Conservation (phyloP, 2,888 invertebrate genomes). For the Desoria tigrina region DNA sequence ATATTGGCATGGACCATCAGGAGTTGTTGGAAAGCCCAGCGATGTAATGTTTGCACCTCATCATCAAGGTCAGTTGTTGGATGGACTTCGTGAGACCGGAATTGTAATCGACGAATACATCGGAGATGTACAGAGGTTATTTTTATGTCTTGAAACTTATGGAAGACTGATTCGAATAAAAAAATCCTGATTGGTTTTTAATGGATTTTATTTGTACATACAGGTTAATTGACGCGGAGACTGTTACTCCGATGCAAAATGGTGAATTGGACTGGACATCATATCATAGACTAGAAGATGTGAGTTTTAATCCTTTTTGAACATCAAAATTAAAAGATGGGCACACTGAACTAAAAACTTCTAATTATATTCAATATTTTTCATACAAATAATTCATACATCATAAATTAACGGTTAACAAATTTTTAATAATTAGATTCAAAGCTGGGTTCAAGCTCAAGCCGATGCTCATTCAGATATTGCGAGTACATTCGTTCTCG, state of each 20-base stretch:
- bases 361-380: no score
- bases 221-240: constrained; percentile 36
- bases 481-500: constrained; percentile 61
- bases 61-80: constrained; percentile 28
- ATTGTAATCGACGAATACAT: constrained; percentile 41
- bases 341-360: neutral
- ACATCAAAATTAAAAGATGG: neutral
- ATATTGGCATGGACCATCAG: constrained; percentile 45
- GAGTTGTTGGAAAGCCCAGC: constrained; percentile 32
- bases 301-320: constrained; percentile 11
- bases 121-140: constrained; percentile 40
- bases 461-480: constrained; percentile 60
- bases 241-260: constrained; percentile 23
- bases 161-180: neutral
- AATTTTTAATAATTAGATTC: constrained; percentile 59
- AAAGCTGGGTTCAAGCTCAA: constrained; percentile 64
- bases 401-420: no score
- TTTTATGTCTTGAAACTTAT: neutral
- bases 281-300: constrained; percentile 39
- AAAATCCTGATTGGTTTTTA: no score
- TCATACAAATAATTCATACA: no score
- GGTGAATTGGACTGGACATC: constrained; percentile 39
- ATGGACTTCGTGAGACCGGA: constrained; percentile 30
- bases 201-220: no score
- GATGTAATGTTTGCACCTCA: constrained; percentile 50